These are phyloP conservation scores for Ellobius talpinus DNA, from an alignment of 2,113 vertebrate species.

Conservation along the genomic window DNA sequence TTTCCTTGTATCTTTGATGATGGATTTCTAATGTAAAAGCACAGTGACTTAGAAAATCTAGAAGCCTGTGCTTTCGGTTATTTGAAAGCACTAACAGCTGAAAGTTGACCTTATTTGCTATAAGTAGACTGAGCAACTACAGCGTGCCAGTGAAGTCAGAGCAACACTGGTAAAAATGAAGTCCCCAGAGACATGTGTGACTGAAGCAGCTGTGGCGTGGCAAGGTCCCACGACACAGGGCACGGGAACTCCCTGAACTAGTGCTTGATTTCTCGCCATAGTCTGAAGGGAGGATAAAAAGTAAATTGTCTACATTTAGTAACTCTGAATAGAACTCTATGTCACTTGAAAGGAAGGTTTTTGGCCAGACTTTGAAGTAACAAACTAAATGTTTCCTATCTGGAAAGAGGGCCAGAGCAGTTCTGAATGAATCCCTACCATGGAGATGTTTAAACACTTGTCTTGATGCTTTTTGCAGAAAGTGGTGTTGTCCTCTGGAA, in stretches of 20 bases:
- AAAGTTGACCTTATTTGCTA: slow-evolving; percentile 8
- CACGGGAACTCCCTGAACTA: neutral
- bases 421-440: slow-evolving; percentile 68
- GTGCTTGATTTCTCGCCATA: neutral
- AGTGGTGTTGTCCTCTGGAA: slow-evolving; percentile 48
- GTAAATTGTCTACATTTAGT: neutral
- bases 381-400: slow-evolving; percentile 72
- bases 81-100: slow-evolving; percentile 10
- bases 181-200: neutral
- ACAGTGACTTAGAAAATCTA: neutral
- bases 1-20: neutral
- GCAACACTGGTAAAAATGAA: neutral
- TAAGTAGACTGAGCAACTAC: neutral
- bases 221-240: neutral
- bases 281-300: slow-evolving; percentile 20
- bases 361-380: slow-evolving; percentile 61
- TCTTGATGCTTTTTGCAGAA: slow-evolving; percentile 77
- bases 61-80: neutral
- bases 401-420: slow-evolving; percentile 57
- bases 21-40: slow-evolving; percentile 4
- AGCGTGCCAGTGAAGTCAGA: neutral
- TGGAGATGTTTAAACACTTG: slow-evolving; percentile 67
- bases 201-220: neutral
- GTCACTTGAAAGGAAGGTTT: slow-evolving; percentile 61
- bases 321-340: slow-evolving; percentile 42